These are phyloP conservation scores for Aurelia sp. DNA, from an alignment of 30 jellyfish, hydroid and myxozoan genomes.

Conservation along the genomic window DNA sequence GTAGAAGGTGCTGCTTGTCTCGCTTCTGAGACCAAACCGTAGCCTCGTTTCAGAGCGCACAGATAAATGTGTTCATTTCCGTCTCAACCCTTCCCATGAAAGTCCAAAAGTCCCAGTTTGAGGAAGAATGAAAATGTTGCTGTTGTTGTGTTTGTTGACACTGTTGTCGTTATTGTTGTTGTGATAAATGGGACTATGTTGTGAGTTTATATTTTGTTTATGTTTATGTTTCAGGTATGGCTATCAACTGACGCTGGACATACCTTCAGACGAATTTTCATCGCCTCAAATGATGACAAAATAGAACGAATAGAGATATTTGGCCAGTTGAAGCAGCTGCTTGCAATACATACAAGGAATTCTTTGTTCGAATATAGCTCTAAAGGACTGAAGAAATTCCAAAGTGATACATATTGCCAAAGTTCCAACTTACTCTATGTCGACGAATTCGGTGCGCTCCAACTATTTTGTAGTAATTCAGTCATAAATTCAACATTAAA, in stretches of 20 bases:
- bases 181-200: too few relatives aligned
- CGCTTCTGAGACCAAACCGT: too few relatives aligned
- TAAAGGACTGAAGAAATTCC: conserved; percentile 1
- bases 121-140: too few relatives aligned
- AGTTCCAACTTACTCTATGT: not conserved
- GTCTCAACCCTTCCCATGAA: too few relatives aligned
- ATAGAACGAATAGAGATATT: not conserved
- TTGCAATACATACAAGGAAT: conserved; percentile 1
- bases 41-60: too few relatives aligned
- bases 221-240: conserved; percentile 32
- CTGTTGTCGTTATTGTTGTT: too few relatives aligned
- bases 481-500: not conserved
- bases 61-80: too few relatives aligned
- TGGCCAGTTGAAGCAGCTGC: not conserved
- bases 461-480: conserved; percentile 3
- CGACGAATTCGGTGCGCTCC: not conserved
- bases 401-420: not conserved
- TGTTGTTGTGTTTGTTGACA: too few relatives aligned
- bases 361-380: conserved; percentile 10
- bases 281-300: not conserved
- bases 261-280: conserved; percentile 42
- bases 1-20: too few relatives aligned
- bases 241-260: conserved; percentile 62
- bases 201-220: too few relatives aligned
- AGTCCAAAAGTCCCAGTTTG: too few relatives aligned